Percentiles rank a stretch among this genome's conserved stretches.
phyloP scores from a whole-genome alignment of 2,888 invertebrate genomes.

The Cataglyphis rosenhaueri region DNA sequence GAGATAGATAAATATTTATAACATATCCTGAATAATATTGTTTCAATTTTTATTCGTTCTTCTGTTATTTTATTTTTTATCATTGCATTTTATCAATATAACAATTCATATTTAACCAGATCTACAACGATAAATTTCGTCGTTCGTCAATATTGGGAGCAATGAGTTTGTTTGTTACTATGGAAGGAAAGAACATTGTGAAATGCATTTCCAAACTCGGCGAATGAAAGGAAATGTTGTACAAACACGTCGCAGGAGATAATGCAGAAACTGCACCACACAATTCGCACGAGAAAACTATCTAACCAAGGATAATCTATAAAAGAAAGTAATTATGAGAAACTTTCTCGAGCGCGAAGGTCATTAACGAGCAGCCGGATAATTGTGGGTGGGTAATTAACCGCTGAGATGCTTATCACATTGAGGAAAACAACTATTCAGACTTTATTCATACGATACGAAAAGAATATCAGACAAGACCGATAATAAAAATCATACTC shows the following conservation, averaged over 20 bases:
- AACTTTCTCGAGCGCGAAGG: slow-evolving; percentile 82
- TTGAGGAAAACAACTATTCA: slow-evolving; percentile 62
- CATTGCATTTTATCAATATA: neutral
- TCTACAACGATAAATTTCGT: neutral
- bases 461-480: slow-evolving; percentile 2
- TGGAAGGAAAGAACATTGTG: slow-evolving; percentile 3
- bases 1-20: too few relatives aligned
- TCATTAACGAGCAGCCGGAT: slow-evolving; percentile 80
- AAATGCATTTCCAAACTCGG: slow-evolving; percentile 41
- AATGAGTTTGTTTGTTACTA: neutral
- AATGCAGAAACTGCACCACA: slow-evolving; percentile 56
- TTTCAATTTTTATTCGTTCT: neutral
- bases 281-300: slow-evolving; percentile 65
- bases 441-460: neutral
- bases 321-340: slow-evolving; percentile 81
- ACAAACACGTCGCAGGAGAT: slow-evolving; percentile 34
- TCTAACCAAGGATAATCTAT: slow-evolving; percentile 69
- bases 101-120: neutral
- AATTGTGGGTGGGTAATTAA: slow-evolving; percentile 67
- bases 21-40: too few relatives aligned
- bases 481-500: neutral
- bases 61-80: neutral
- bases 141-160: neutral
- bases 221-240: slow-evolving; percentile 69
- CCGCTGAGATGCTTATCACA: slow-evolving; percentile 64